Percentiles rank a stretch among this genome's conserved stretches.
phyloP scores from a whole-genome alignment of 2,888 invertebrate species.

The Lepeophtheirus nordmannii region DNA sequence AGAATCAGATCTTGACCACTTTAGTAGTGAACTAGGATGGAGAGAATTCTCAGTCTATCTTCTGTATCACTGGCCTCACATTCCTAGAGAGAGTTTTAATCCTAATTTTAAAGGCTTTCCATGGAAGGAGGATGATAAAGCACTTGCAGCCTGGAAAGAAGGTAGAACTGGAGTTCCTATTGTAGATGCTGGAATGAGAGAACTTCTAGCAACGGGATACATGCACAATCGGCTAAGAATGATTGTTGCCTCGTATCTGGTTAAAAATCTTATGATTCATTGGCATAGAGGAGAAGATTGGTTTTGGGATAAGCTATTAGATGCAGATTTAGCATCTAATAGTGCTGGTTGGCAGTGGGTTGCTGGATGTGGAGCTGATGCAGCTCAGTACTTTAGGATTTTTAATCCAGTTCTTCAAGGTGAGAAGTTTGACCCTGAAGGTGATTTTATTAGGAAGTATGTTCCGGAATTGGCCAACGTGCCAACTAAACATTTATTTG shows the following conservation, averaged over 20 bases:
- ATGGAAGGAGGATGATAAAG: neutral
- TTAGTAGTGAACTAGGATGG: slow-evolving; percentile 4
- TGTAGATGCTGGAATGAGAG: slow-evolving; percentile 37
- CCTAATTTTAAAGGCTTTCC: neutral
- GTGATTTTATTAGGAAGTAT: slow-evolving; percentile 30
- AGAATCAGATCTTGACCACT: neutral
- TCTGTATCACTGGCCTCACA: neutral
- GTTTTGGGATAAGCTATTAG: slow-evolving; percentile 33
- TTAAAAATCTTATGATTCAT: slow-evolving; percentile 33
- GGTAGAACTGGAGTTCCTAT: slow-evolving; percentile 36
- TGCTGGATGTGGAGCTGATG: slow-evolving; percentile 33
- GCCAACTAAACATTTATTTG: neutral
- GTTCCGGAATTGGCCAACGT: slow-evolving; percentile 1
- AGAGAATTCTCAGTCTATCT: neutral
- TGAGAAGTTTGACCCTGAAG: slow-evolving; percentile 29
- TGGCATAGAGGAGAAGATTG: slow-evolving; percentile 34
- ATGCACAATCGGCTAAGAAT: slow-evolving; percentile 36
- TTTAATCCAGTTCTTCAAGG: slow-evolving; percentile 27
- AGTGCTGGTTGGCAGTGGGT: slow-evolving; percentile 34
- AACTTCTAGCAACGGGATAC: slow-evolving; percentile 33
- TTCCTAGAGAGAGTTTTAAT: neutral
- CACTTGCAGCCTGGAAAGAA: slow-evolving; percentile 27
- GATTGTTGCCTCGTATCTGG: slow-evolving; percentile 35
- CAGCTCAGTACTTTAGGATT: slow-evolving; percentile 30
- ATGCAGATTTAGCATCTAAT: slow-evolving; percentile 34